Base-by-base conservation (phyloP, 2,888 invertebrate species). In the Ptychoptera contaminata region DNA sequence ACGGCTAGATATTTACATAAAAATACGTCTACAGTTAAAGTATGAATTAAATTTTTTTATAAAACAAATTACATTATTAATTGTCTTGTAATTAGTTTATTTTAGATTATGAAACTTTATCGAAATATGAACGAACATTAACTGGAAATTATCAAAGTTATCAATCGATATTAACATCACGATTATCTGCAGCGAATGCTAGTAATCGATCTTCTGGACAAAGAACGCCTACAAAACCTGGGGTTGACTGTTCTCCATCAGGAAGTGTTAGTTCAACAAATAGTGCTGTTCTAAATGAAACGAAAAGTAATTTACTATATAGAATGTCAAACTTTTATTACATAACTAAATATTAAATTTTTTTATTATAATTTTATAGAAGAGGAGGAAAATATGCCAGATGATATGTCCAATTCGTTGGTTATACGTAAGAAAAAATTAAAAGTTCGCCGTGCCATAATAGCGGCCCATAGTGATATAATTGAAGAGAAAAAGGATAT, bases 1-100 rank as follows among this genome's bases (percentile, higher is more conserved):
- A 67, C 73, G 1, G 66, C 71, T 2, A 67, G 68, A 51, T 72
- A 72, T 59, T 60, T 79, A 39, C 73, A 76, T 56, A 67, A 68
- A 46, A 71, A 71, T 50, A 66, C 72, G 11, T 62, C 67, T 8
- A 67, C 65, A 29, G 66, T 64, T 5, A 69, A 71, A 56, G 67
- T 67, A 57, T 49, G 43, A 35, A 37, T 35, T n/a, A 14, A 5
- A 10, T 32, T 32, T 32, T 14, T 11, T 30, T n/a, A 3, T 16
- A 15, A 42, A 11, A 35, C 30, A 12, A 23, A 34, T 38, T 46
- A 10, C n/a, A 30, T 29, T 30, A 15, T 29, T 35, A 34, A 40
- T 45, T 40, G 38, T 45, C 11, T n/a, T n/a, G 9, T 40, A 49
- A 52, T 16, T 55, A 69, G 61, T 78, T 78, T 57, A 57, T 74